Base-by-base conservation (phyloP, 2,113 vertebrate species). In the Chinchilla lanigera region DNA sequence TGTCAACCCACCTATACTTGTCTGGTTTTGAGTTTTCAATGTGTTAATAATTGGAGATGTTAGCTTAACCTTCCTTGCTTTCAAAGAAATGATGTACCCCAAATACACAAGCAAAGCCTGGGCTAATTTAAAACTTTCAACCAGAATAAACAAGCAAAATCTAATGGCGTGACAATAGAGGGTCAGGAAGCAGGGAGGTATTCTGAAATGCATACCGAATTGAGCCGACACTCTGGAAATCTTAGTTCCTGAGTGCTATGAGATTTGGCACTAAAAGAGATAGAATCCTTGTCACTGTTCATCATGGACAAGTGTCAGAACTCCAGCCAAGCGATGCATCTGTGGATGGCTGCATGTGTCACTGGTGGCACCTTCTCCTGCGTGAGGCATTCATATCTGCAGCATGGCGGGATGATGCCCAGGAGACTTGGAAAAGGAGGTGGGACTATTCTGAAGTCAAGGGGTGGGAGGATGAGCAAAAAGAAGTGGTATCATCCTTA, bases 401-500 rank as follows among this genome's bases (percentile, higher is more conserved):
- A 41, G 67, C 61, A 11, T 16, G 26, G 30, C 83, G 99, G 98
- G 97, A 98, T 97, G 98, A 98, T 81, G 50, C 9, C 16, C 93
- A 85, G 87, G 67, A 98, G 91, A 89, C 86, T 95, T 95, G 84
- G 97, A 93, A 98, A 97, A 58, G 89, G 33, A 14, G 13, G 9
- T 10, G 19, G 61, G n/a, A 24, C 7, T 33, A 24, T 52, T 87
- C 44, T 75, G 91, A 50, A 89, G 28, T 63, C 30, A 19, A 26
- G 22, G 54, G 1, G 19, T 93, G 95, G 81, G 75, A 94, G 24
- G 90, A n/a, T 92, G 86, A 96, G 65, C 94, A 97, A 95, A 97
- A 96, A 97, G 97, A 98, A 98, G 97, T 97, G 17, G 9, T 50
- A 96, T 95, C 90, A 94, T 69, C 91, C 94, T 97, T 93, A 69